phyloP scores from a whole-genome alignment of 2,888 invertebrate genomes.

The Bembecia ichneumoniformis region DNA sequence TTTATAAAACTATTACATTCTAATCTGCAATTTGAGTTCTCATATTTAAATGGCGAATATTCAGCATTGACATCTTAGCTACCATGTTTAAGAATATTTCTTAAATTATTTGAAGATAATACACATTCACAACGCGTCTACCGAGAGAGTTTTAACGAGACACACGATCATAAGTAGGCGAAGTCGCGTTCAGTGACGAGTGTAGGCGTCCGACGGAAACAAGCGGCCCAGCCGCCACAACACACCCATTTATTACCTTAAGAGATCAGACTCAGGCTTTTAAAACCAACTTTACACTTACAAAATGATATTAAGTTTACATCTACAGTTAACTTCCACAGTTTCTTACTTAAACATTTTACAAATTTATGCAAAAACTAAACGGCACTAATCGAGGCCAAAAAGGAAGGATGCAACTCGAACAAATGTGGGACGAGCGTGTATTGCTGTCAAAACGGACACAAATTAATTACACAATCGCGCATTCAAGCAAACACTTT shows the following conservation, averaged over 20 bases:
- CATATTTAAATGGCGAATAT: no score
- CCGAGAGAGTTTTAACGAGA: not conserved
- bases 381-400: slow-evolving; percentile 28
- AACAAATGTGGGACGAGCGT: slow-evolving; percentile 8
- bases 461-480: no score
- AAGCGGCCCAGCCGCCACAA: slow-evolving; percentile 26
- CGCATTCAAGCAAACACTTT: no score
- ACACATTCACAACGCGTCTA: no score
- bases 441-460: not conserved
- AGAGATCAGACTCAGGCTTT: slow-evolving; percentile 69
- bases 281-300: slow-evolving; percentile 63
- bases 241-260: slow-evolving; percentile 50
- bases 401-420: slow-evolving; percentile 21
- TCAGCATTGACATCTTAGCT: no score
- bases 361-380: slow-evolving; percentile 43
- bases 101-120: no score
- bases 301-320: slow-evolving; percentile 58
- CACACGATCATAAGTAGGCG: slow-evolving; percentile 15
- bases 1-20: no score
- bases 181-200: slow-evolving; percentile 2
- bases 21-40: no score
- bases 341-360: slow-evolving; percentile 52
- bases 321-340: slow-evolving; percentile 59
- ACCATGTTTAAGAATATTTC: no score
- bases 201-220: slow-evolving; percentile 27